Evolutionary conservation across 2,797 vertebrate species (phyloP), one percentile per base, ranked within the genome.

Genomic region (Myotis myotis): DNA sequence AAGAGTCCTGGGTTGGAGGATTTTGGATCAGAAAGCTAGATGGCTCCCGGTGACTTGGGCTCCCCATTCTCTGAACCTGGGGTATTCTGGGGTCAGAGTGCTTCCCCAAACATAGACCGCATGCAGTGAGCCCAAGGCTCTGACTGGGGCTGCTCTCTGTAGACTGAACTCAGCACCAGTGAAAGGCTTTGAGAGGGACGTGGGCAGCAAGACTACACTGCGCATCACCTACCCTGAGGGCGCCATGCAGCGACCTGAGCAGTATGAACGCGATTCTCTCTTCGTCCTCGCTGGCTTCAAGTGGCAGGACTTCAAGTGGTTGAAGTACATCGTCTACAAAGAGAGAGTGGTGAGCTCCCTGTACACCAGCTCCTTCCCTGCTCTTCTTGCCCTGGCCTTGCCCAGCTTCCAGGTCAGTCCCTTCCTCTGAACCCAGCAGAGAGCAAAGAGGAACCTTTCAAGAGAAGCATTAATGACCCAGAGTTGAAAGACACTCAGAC

Each of bases 191-290:
- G 98, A 98, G 97, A 99, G 98, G 96, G 99, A 99, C 2, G 99
- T 99, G 68, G 99, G 99, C 96, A 98, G 99, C 97, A 99, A 99
- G 98, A 99, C 99, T 88, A 99, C 99, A 30, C 95, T 99, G 90
- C 99, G 99, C 97, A 99, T 99, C 97, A 99, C 99, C 2, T 99
- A 99, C 97, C 99, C 99, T 0, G 99, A 99, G 98, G 99, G 99
- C 44, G 99, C 99, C 75, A 99, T 99, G 98, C 99, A 99, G 98
- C 99, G 99, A 85, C 98, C 98, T 0, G 99, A 99, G 86, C 98
- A 98, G 38, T 99, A 99, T 1, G 99, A 99, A 95, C 99, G 99
- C 36, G 98, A 99, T 95, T 99, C 99, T 0, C 98, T 99, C 71
- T 99, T 99, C 97, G 99, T 99, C 90, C 99, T 99, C 89, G 99